Percentiles rank a stretch among this genome's conserved stretches.
Conservation (phyloP, 2,888 invertebrate species). For the Mycalesis mineus region DNA sequence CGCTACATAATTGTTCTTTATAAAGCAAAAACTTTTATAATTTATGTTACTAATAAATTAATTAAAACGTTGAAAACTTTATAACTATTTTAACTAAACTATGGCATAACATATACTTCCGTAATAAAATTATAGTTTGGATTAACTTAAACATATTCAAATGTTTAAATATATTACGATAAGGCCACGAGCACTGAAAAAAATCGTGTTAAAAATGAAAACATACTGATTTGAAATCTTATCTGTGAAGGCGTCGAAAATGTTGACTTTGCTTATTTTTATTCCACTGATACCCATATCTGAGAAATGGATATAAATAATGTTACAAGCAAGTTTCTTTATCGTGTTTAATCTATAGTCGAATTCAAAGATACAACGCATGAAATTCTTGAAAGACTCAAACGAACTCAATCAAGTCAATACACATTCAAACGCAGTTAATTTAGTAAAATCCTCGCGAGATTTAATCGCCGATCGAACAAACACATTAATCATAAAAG, state of each 20-base stretch:
- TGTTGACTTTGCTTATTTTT: not conserved
- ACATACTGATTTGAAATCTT: conserved; percentile 4
- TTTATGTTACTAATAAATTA: not conserved
- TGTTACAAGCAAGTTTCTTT: not conserved
- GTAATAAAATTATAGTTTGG: not conserved
- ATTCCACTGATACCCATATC: not conserved
- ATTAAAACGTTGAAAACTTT: not conserved
- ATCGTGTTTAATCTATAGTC: not conserved
- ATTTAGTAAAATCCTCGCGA: conserved; percentile 46
- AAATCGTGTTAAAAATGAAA: not conserved
- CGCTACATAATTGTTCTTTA: not conserved
- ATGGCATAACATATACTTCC: not conserved
- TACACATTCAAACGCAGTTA: conserved; percentile 51
- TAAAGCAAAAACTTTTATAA: not conserved
- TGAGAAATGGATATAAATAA: not conserved
- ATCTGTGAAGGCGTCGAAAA: not conserved
- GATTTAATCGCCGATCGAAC: conserved; percentile 48
- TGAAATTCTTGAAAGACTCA: conserved; percentile 7
- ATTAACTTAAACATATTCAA: not conserved
- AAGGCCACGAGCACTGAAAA: not conserved
- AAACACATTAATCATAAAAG: conserved; percentile 63
- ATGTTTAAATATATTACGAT: not conserved
- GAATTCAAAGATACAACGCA: not conserved
- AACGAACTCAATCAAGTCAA: conserved; percentile 31
- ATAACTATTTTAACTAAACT: not conserved